Percentiles rank a stretch among this genome's conserved stretches.
phyloP scores from a whole-genome alignment of 2,113 vertebrate genomes.

The Grus americana region DNA sequence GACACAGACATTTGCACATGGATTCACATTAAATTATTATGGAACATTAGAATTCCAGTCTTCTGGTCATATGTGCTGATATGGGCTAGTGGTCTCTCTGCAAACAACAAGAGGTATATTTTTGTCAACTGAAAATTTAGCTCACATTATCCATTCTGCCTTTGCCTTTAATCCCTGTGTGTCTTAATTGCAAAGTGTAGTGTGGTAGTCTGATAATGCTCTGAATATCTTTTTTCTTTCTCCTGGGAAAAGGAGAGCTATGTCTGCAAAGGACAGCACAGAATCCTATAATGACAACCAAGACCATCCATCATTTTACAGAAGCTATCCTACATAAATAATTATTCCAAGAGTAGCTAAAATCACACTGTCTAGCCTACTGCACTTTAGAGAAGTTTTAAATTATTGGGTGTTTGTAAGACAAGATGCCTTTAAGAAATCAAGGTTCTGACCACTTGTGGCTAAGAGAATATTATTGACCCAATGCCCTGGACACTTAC shows the following conservation, averaged over 20 bases:
- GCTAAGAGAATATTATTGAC: background rate
- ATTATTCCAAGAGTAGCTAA: background rate
- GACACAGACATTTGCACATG: background rate
- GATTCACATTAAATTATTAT: background rate
- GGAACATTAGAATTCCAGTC: background rate
- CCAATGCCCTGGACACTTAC: background rate
- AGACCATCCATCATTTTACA: background rate
- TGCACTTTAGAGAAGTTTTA: background rate
- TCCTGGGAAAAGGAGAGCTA: background rate
- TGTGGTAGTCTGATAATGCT: background rate
- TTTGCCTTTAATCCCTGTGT: background rate
- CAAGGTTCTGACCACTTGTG: background rate
- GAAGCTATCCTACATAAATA: background rate
- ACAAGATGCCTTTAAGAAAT: background rate
- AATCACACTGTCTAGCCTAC: background rate
- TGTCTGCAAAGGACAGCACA: background rate
- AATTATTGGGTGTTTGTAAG: background rate
- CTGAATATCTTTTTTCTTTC: background rate
- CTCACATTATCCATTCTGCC: background rate
- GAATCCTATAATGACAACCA: background rate
- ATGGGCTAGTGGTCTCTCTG: background rate
- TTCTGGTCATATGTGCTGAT: background rate
- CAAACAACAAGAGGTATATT: background rate
- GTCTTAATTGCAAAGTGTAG: background rate
- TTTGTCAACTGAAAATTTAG: background rate